Evolutionary conservation across 1,140 invertebrate genomes (phyloP).

Genomic region (Drosophila sechellia): DNA sequence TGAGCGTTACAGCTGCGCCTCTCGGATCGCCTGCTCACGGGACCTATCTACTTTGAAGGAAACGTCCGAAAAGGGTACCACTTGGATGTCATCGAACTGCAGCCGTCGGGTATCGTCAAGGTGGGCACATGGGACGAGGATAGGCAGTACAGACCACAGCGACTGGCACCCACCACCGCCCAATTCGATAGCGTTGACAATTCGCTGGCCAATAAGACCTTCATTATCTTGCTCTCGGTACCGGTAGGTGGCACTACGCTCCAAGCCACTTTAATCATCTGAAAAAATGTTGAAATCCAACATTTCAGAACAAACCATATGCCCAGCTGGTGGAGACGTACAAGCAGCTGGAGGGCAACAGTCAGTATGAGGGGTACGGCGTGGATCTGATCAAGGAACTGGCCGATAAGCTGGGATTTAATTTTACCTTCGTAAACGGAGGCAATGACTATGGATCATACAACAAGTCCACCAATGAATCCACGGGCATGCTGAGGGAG

Average conservation of each 20-base stretch:
- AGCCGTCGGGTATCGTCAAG: conserved; percentile 88
- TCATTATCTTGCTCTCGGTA: conserved; percentile 90
- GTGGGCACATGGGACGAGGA: conserved; percentile 90
- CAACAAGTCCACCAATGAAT: conserved; percentile 88
- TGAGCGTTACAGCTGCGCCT: conserved; percentile 52
- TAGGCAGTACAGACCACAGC: conserved; percentile 60
- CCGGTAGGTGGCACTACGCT: conserved; percentile 49
- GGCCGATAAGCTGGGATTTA: conserved; percentile 91
- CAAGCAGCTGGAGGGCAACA: conserved; percentile 90
- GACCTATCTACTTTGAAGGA: conserved; percentile 92
- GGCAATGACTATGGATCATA: conserved; percentile 90
- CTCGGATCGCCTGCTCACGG: conserved; percentile 88
- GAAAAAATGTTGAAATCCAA: not conserved
- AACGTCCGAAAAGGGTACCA: conserved; percentile 93
- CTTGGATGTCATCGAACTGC: conserved; percentile 92
- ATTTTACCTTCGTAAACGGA: conserved; percentile 93
- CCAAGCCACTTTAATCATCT: not conserved
- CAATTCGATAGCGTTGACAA: conserved; percentile 84
- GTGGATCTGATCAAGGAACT: conserved; percentile 92
- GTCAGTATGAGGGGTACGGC: conserved; percentile 92
- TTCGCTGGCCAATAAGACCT: conserved; percentile 91
- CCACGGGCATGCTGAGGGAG: conserved; percentile 95
- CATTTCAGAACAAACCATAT: conserved; percentile 90
- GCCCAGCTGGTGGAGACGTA: conserved; percentile 92
- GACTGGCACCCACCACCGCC: conserved; percentile 59